A percentile compares a stretch with the other conserved stretches of the same genome.
These are phyloP conservation scores for Cylas formicarius DNA, from an alignment of 1,140 invertebrate species.

Conservation along the genomic window DNA sequence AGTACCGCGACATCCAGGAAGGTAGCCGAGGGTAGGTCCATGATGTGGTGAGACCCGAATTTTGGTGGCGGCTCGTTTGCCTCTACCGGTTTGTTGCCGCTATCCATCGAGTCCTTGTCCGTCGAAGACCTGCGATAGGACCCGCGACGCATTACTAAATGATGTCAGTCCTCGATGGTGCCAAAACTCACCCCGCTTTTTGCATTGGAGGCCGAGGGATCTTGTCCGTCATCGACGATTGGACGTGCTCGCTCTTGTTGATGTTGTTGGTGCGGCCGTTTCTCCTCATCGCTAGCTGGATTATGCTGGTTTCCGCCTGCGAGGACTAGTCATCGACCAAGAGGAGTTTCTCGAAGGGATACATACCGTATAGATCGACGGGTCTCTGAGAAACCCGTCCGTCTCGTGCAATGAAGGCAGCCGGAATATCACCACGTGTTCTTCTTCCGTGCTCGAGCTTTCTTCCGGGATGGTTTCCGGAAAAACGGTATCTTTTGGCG, in stretches of 20 bases:
- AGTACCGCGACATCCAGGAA: slow-evolving; percentile 94
- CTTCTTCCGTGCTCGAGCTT: slow-evolving; percentile 83
- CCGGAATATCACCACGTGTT: slow-evolving; percentile 79
- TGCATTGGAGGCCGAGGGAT: slow-evolving; percentile 47
- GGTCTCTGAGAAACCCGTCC: slow-evolving; percentile 49
- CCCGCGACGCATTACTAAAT: not conserved
- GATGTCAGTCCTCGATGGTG: not conserved
- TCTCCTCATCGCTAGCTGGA: slow-evolving; percentile 51
- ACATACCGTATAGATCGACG: slow-evolving; percentile 60
- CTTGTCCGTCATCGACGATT: slow-evolving; percentile 44
- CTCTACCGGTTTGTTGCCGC: slow-evolving; percentile 25
- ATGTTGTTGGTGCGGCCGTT: slow-evolving; percentile 42
- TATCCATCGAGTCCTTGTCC: slow-evolving; percentile 48
- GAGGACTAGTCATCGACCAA: no score
- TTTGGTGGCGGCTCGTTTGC: slow-evolving; percentile 8
- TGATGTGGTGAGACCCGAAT: slow-evolving; percentile 29
- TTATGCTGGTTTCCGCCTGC: slow-evolving; percentile 54
- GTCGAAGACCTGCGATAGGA: slow-evolving; percentile 42
- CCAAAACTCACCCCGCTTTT: slow-evolving; percentile 48
- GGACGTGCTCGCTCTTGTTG: slow-evolving; percentile 25
- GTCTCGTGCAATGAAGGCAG: slow-evolving; percentile 64
- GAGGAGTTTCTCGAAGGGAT: slow-evolving; percentile 14
- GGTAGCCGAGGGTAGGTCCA: slow-evolving; percentile 77
- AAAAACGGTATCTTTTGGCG: slow-evolving; percentile 77
- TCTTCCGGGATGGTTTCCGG: slow-evolving; percentile 89